Percentiles rank a stretch among this genome's conserved stretches.
Conservation (phyloP, 37 sponge, comb jelly and placozoan genomes). For the Halichondria panicea region DNA sequence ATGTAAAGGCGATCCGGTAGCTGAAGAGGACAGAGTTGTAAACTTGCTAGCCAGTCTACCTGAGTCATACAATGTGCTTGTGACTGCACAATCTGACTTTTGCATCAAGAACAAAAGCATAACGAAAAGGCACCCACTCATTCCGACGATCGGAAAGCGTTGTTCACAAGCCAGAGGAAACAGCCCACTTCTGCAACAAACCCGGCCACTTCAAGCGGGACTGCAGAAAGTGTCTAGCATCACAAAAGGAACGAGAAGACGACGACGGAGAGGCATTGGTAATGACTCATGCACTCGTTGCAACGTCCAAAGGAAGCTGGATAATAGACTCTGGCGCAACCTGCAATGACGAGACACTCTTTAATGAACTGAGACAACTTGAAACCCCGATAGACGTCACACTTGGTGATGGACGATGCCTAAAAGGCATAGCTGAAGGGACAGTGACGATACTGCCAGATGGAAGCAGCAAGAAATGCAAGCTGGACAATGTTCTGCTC, state of each 20-base stretch:
- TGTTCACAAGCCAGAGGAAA: too few relatives aligned
- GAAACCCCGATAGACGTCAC: neutral
- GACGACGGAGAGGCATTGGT: slow-evolving; percentile 12
- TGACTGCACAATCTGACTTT: too few relatives aligned
- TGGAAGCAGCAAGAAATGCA: slow-evolving; percentile 2
- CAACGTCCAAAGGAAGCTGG: slow-evolving; percentile 6
- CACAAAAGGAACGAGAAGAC: too few relatives aligned
- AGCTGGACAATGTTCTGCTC: neutral
- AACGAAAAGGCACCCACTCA: too few relatives aligned
- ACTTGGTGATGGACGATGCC: slow-evolving; percentile 10
- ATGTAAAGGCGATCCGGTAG: slow-evolving; percentile 12
- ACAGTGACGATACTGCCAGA: slow-evolving; percentile 1
- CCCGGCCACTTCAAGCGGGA: too few relatives aligned
- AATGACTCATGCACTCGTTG: neutral
- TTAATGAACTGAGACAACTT: neutral
- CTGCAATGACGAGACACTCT: too few relatives aligned
- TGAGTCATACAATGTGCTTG: slow-evolving; percentile 4
- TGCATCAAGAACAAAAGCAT: too few relatives aligned
- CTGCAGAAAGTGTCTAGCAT: slow-evolving; percentile 1
- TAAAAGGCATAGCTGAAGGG: neutral
- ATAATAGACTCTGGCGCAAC: too few relatives aligned
- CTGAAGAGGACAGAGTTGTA: slow-evolving; percentile 29
- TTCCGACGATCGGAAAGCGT: too few relatives aligned
- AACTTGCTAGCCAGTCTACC: slow-evolving; percentile 11
- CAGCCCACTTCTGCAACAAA: too few relatives aligned